Conservation (phyloP, 2,113 vertebrate genomes). For the Tachysurus fulvidraco region DNA sequence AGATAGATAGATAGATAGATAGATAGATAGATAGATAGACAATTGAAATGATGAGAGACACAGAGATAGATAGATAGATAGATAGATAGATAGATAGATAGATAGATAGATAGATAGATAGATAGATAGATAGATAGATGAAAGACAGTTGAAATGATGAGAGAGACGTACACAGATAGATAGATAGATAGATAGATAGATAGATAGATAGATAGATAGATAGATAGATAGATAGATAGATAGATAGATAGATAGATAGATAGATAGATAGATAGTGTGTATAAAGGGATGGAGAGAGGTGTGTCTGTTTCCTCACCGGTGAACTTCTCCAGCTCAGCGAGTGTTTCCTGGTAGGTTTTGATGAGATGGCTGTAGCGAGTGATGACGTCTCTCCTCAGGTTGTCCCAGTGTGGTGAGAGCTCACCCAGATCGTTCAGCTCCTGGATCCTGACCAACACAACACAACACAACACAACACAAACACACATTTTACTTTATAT, state of each 20-base stretch:
- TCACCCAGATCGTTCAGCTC: conserved; percentile 92
- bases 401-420: conserved; percentile 98
- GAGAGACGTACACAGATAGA: not conserved
- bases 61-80: not conserved
- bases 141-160: too few species aligned
- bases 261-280: not conserved
- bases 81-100: not conserved
- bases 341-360: conserved; percentile 86
- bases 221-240: not conserved
- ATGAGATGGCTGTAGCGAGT: conserved; percentile 89
- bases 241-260: not conserved
- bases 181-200: not conserved
- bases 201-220: not conserved
- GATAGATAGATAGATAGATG: not conserved
- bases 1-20: not conserved
- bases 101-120: not conserved
- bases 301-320: conserved; percentile 73
- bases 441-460: conserved; percentile 78
- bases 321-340: conserved; percentile 87
- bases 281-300: not conserved
- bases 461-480: conserved; percentile 6
- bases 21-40: not conserved
- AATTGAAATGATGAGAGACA: too few species aligned
- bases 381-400: conserved; percentile 89
- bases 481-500: not conserved